Evolutionary conservation across 2,888 invertebrate species (phyloP), one percentile per base, ranked within the genome.

Genomic region (Conops quadrifasciatus): DNA sequence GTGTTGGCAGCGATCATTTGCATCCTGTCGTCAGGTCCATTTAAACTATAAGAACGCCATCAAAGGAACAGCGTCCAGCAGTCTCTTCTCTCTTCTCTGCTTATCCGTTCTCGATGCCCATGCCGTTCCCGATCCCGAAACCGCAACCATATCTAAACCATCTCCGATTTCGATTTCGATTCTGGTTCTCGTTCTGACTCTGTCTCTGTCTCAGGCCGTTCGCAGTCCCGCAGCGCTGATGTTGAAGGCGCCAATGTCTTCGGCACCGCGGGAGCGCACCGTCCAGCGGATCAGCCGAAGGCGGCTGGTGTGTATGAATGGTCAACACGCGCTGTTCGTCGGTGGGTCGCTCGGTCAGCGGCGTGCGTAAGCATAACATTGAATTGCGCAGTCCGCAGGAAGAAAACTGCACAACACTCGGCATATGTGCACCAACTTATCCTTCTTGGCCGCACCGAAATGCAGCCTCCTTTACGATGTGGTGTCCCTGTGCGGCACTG

Each of bases 21-120:
- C 78, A 77, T 80, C 80, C 82, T 82, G 83, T 82, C 83, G 81
- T 82, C 82, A 82, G 81, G 80, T 82, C 78, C 81, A 80, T 81
- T 82, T 80, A 82, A 82, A 81, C 77, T 80, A 77, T 78, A 79
- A 77, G 76, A 76, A 65, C 21, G 67, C 58, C 72, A 63, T 53
- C 70, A 72, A 70, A n/a, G n/a, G n/a, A n/a, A 36, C 28, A 3
- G 45, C 51, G 51, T 26, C 28, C 58, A 62, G 24, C 47, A 70
- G n/a, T n/a, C n/a, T n/a, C n/a, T n/a, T n/a, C n/a, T n/a, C n/a
- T n/a, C n/a, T n/a, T n/a, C n/a, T n/a, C n/a, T n/a, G n/a, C n/a
- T n/a, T n/a, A n/a, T n/a, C n/a, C 36, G 36, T 36, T 9, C 36
- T 36, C 36, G 5, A 36, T 53, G 7, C 13, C 28, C 11, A 28